Base-by-base conservation (phyloP, 1,140 invertebrate species). In the Argopecten irradians region DNA sequence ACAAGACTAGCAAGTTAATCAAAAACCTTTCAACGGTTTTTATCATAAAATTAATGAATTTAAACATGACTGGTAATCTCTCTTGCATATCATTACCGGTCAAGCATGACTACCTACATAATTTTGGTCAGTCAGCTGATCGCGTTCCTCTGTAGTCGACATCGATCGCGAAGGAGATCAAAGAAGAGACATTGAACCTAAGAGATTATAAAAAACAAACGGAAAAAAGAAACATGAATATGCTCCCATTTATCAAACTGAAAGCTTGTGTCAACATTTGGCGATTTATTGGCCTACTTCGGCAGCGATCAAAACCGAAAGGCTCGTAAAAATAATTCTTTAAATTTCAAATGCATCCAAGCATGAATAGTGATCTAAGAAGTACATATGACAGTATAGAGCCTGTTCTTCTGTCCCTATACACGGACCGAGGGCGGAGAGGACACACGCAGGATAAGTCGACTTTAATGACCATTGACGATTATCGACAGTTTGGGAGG, bases 241-340 rank as follows among this genome's bases (percentile, higher is more conserved):
- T 71, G 55, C 55, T 28, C 55, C n/a, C 55, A 71, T 71, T 71
- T 71, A 71, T 71, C 55, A 71, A 71, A n/a, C 55, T 71, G 55
- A 71, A 28, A 28, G 55, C 22, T 71, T 71, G 55, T 71, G 55
- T 71, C 55, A 71, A 71, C 55, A 71, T n/a, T 5, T 28, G 55
- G 55, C 22, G 55, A 71, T 71, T 71, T 71, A 71, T 71, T 71
- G 55, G 55, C 55, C 55, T 71, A n/a, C 55, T 71, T 71, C 28
- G 55, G 55, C 55, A 22, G 13, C 55, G 55, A 71, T 71, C 55
- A 71, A 71, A 71, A 71, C 55, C 55, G 55, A 71, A 71, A 71
- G 22, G 55, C 55, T 71, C 55, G 55, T 71, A 71, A 71, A 71
- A 71, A 71, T 71, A 71, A 71, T 71, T 71, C 55, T 71, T 71